These are phyloP conservation scores for Hermaeophaga mercurialis DNA, from an alignment of 2,888 invertebrate species.

Conservation along the genomic window DNA sequence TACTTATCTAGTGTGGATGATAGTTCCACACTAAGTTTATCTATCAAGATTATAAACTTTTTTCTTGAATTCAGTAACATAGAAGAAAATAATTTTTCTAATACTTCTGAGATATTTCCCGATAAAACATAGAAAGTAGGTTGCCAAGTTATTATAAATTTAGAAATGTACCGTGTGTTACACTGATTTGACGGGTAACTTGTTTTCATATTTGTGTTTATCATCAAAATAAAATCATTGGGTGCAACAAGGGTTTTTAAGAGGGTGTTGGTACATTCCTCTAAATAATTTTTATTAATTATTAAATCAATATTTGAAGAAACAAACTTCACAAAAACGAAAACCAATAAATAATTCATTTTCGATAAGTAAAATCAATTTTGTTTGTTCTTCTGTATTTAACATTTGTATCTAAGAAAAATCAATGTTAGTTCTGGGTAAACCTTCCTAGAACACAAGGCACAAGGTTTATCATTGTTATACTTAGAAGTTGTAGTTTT, in stretches of 20 bases:
- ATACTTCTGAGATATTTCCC: neutral
- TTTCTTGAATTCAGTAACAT: neutral
- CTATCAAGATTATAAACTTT: neutral
- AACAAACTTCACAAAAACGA: too few species aligned
- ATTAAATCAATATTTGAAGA: too few species aligned
- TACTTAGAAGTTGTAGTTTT: too few species aligned
- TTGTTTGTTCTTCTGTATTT: too few species aligned
- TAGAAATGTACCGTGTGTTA: neutral
- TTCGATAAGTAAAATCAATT: too few species aligned
- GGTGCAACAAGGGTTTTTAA: neutral
- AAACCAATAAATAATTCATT: too few species aligned
- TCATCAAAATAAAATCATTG: neutral
- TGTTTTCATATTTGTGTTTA: neutral
- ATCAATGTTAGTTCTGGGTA: too few species aligned
- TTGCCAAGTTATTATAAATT: neutral
- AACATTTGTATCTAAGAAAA: too few species aligned
- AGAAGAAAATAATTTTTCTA: neutral
- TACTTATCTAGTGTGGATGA: neutral
- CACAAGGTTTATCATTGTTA: too few species aligned
- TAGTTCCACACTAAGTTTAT: neutral
- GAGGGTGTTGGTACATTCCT: neutral
- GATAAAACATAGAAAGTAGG: neutral
- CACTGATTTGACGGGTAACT: neutral
- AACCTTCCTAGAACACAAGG: too few species aligned
- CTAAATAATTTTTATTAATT: too few species aligned